These are phyloP conservation scores for Lamellibrachia satsuma DNA, from an alignment of 2,888 invertebrate genomes.

Conservation along the genomic window DNA sequence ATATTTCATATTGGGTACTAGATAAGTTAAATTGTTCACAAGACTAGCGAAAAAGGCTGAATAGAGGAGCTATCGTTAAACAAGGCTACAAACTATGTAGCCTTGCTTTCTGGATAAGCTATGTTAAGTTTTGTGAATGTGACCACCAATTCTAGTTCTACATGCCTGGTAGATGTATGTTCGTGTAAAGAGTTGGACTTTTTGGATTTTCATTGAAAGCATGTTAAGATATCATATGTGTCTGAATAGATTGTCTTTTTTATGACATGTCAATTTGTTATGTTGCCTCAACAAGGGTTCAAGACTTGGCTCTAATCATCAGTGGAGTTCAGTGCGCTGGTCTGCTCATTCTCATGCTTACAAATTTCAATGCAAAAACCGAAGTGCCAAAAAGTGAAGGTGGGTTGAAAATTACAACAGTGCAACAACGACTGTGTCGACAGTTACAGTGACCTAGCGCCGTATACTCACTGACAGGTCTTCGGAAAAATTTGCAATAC, in stretches of 20 bases:
- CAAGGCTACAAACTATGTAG: not conserved
- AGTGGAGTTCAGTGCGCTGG: not conserved
- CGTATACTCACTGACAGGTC: too few species aligned
- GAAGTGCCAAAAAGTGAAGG: not conserved
- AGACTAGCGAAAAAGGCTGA: too few species aligned
- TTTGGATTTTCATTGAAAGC: not conserved
- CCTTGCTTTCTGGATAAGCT: not conserved
- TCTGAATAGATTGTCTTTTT: not conserved
- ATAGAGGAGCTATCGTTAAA: not conserved
- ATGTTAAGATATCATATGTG: not conserved
- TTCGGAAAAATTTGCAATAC: too few species aligned
- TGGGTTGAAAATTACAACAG: not conserved
- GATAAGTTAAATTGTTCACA: too few species aligned
- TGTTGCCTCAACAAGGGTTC: not conserved
- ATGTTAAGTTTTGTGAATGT: not conserved
- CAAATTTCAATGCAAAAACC: not conserved
- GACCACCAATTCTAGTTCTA: not conserved
- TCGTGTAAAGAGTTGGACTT: not conserved
- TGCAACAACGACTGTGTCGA: not conserved
- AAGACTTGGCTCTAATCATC: not conserved
- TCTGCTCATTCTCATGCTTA: not conserved
- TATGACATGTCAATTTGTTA: not conserved
- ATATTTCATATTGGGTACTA: too few species aligned
- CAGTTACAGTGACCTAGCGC: not conserved
- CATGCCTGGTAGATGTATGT: not conserved